phyloP scores from a whole-genome alignment of 2,113 vertebrate genomes.

The Danio rerio region GRCz12tu NC_133182.1:36279001-36279500 shows the following conservation, averaged over 20 bases:
- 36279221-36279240: too few species aligned
- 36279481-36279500: slow-evolving; percentile 12
- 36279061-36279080: too few species aligned
- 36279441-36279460: slow-evolving; percentile 14
- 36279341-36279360: slow-evolving; percentile 60
- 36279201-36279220: too few species aligned
- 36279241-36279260: background rate
- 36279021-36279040: too few species aligned
- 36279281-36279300: background rate
- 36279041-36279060: too few species aligned
- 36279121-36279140: too few species aligned
- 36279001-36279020: too few species aligned
- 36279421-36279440: background rate
- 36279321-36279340: background rate
- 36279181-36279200: too few species aligned
- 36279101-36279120: too few species aligned
- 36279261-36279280: background rate
- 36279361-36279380: background rate
- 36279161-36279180: too few species aligned
- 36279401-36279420: background rate
- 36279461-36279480: background rate
- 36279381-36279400: background rate
- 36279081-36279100: too few species aligned
- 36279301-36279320: background rate
- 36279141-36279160: too few species aligned